A percentile compares a stretch with the other conserved stretches of the same genome.
These are phyloP conservation scores for Drosophila antonietae DNA, from an alignment of 2,888 invertebrate genomes.

Conservation along the genomic window DNA sequence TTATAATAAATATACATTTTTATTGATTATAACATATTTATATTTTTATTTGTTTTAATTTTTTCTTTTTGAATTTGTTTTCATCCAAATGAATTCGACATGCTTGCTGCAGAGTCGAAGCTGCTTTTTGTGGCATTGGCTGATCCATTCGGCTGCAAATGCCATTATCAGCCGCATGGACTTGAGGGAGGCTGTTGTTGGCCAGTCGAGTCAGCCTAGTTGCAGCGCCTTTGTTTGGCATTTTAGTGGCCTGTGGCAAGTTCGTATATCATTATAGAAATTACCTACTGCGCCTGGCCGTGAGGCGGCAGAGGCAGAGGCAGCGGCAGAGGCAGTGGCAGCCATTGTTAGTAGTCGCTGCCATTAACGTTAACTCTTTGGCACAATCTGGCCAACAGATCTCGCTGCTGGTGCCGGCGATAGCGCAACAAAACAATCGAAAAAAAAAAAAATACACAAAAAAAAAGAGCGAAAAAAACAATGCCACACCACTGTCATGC, in stretches of 20 bases:
- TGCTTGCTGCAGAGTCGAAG: slow-evolving; percentile 3
- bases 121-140: slow-evolving; percentile 42
- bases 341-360: slow-evolving; percentile 75
- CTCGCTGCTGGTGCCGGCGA: slow-evolving; percentile 48
- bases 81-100: neutral
- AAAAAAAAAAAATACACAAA: slow-evolving; percentile 7
- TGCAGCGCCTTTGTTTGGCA: slow-evolving; percentile 55
- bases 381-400: slow-evolving; percentile 70
- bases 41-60: too few relatives aligned
- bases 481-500: slow-evolving; percentile 54
- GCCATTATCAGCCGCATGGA: slow-evolving; percentile 62
- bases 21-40: too few relatives aligned
- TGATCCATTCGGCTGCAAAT: slow-evolving; percentile 44
- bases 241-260: slow-evolving; percentile 66
- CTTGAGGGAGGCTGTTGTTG: slow-evolving; percentile 11
- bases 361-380: slow-evolving; percentile 78
- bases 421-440: slow-evolving; percentile 33
- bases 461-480: slow-evolving; percentile 16
- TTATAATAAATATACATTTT: too few relatives aligned
- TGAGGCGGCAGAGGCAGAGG: slow-evolving; percentile 4
- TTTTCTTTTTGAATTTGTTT: too few relatives aligned
- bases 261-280: slow-evolving; percentile 82
- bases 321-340: neutral
- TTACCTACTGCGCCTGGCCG: slow-evolving; percentile 70
- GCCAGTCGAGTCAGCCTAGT: slow-evolving; percentile 21